phyloP scores from a whole-genome alignment of 1,140 invertebrate genomes.

The Apis laboriosa region DNA sequence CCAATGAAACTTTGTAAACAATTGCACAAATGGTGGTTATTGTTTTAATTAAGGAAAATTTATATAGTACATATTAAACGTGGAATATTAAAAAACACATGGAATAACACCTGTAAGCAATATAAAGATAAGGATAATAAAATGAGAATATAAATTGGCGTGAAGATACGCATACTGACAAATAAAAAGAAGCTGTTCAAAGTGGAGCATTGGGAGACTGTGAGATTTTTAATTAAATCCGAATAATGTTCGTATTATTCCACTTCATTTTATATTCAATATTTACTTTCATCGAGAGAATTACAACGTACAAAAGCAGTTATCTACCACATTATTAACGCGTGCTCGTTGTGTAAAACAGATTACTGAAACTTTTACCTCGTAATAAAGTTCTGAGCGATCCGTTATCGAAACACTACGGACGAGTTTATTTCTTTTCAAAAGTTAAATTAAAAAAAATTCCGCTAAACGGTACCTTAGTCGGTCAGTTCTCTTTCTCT shows the following conservation, averaged over 20 bases:
- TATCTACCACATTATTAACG: neutral
- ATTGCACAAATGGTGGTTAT: too few species aligned
- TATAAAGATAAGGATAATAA: neutral
- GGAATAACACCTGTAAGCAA: neutral
- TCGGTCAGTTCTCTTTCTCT: too few species aligned
- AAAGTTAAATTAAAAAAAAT: neutral
- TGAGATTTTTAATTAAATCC: slow-evolving; percentile 45
- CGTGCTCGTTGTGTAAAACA: neutral
- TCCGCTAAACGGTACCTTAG: neutral
- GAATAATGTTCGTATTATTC: neutral
- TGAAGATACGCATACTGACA: neutral
- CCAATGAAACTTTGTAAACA: neutral
- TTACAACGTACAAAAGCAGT: neutral
- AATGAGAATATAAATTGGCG: neutral
- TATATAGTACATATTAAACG: neutral
- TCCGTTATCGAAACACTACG: neutral
- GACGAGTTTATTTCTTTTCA: neutral
- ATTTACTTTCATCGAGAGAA: slow-evolving; percentile 6
- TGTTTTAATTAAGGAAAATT: neutral
- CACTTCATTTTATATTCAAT: slow-evolving; percentile 2
- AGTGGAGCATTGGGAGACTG: neutral
- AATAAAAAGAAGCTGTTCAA: neutral
- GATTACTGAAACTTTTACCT: neutral
- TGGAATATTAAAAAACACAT: neutral
- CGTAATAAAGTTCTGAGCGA: neutral